phyloP scores from a whole-genome alignment of 2,113 vertebrate species.

The Cricetomys ansorgei region DNA sequence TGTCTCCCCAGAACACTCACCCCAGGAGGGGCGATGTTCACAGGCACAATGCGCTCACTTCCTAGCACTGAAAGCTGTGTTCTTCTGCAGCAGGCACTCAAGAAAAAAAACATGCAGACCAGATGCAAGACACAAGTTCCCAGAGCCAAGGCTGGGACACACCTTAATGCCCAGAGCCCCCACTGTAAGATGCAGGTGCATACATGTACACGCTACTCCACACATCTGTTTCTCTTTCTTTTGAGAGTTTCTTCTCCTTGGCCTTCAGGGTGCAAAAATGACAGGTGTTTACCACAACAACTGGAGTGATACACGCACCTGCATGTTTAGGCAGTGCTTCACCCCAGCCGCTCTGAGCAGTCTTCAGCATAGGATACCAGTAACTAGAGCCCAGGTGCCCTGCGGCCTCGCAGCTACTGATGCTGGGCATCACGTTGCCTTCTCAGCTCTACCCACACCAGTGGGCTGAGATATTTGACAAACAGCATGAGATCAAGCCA shows the following conservation, averaged over 20 bases:
- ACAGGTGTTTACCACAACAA: no score
- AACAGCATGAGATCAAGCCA: accelerated
- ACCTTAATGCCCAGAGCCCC: background rate
- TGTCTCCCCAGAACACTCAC: background rate
- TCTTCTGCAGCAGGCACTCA: background rate
- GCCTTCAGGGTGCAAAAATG: background rate
- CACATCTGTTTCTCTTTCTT: background rate
- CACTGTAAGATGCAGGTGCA: background rate
- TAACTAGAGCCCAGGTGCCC: background rate
- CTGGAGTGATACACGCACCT: background rate
- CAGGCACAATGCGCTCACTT: background rate
- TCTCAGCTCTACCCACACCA: background rate
- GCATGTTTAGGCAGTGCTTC: background rate
- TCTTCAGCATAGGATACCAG: background rate
- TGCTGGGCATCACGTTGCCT: accelerated
- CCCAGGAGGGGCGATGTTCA: background rate
- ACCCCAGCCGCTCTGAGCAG: background rate
- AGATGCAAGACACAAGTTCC: background rate
- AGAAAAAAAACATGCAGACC: background rate
- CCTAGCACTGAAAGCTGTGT: background rate
- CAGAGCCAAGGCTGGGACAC: background rate
- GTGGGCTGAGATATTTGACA: background rate
- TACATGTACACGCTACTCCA: background rate
- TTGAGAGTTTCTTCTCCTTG: background rate
- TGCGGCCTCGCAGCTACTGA: accelerated